phyloP scores from a whole-genome alignment of 2,888 invertebrate species.

The Mechanitis messenoides region DNA sequence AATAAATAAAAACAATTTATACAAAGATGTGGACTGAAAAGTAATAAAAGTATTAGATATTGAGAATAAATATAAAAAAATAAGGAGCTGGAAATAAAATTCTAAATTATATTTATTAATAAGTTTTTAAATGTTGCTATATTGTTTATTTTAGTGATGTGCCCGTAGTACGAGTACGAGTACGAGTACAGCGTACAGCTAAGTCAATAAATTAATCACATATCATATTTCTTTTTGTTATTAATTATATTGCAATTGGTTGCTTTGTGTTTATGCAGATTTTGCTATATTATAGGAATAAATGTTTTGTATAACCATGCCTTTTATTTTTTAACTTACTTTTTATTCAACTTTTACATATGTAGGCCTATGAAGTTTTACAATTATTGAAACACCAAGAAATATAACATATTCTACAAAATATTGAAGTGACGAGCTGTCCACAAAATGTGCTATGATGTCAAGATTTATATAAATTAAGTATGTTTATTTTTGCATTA shows the following conservation, averaged over 20 bases:
- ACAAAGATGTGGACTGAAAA: background rate
- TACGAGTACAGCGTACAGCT: constrained; percentile 44
- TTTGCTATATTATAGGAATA: constrained; percentile 64
- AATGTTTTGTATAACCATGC: constrained; percentile 59
- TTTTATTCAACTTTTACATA: no score
- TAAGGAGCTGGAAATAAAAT: constrained; percentile 46
- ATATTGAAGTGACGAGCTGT: no score
- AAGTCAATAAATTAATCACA: constrained; percentile 70
- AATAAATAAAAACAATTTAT: no score
- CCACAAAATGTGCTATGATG: no score
- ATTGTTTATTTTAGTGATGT: constrained; percentile 45
- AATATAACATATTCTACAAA: no score
- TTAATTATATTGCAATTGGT: constrained; percentile 66
- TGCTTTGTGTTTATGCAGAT: constrained; percentile 70
- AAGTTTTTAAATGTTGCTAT: constrained; percentile 59
- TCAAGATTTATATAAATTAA: no score
- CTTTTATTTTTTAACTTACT: constrained; percentile 12
- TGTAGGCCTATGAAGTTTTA: no score
- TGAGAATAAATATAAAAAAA: constrained; percentile 24
- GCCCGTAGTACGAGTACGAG: constrained; percentile 44
- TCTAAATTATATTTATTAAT: constrained; percentile 67
- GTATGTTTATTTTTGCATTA: no score
- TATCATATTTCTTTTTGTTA: constrained; percentile 73
- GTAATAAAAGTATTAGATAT: background rate
- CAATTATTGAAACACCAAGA: no score